phyloP scores from a whole-genome alignment of 2,797 vertebrate genomes.

The Chelonia mydas region DNA sequence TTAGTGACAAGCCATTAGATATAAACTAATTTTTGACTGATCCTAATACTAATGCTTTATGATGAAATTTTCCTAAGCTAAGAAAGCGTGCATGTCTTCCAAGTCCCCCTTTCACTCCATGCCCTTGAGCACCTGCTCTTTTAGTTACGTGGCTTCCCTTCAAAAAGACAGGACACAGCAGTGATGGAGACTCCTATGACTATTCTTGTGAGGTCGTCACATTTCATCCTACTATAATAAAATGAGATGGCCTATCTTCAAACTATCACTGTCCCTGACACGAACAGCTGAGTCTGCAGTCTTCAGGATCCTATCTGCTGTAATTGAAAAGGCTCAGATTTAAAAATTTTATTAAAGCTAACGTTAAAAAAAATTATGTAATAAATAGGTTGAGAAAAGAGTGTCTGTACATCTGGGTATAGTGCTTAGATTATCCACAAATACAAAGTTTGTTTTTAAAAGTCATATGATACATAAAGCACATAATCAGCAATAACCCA shows the following conservation, averaged over 20 bases:
- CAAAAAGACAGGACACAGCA: background rate
- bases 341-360: too few relatives aligned
- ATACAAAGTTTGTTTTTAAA: too few relatives aligned
- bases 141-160: background rate
- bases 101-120: background rate
- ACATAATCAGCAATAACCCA: too few relatives aligned
- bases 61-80: background rate
- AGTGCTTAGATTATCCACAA: too few relatives aligned
- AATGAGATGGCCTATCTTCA: background rate
- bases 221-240: conserved; percentile 16
- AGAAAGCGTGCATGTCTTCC: background rate
- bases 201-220: background rate
- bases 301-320: background rate
- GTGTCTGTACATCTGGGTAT: too few relatives aligned
- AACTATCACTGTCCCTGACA: background rate
- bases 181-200: background rate
- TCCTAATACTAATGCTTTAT: background rate
- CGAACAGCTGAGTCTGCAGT: conserved; percentile 27
- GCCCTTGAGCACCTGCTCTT: background rate
- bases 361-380: too few relatives aligned
- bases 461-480: too few relatives aligned
- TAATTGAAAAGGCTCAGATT: background rate
- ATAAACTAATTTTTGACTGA: background rate
- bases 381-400: too few relatives aligned
- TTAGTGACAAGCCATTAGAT: background rate